Base-by-base conservation (phyloP, 2,888 invertebrate species). In the Elgonia sp. region DNA sequence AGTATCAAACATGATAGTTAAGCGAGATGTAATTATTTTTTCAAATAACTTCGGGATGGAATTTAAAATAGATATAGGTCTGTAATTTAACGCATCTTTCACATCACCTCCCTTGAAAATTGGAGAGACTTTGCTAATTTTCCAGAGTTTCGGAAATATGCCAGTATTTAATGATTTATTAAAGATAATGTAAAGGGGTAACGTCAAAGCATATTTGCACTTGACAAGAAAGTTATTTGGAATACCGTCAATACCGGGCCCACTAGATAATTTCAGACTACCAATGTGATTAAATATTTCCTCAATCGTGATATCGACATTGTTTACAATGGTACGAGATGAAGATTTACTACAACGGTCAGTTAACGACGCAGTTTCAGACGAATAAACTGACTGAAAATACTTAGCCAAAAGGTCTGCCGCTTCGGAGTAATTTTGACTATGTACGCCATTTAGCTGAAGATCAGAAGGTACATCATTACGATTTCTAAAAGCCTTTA, bases 51-150 rank as follows among this genome's bases (percentile, higher is more conserved):
- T 65, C 1, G 63, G 18, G 4, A 39, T n/a, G 3, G 40, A 7
- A 40, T 65, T 65, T 8, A 65, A n/a, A 40, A 65, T 65, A 40
- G 63, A 39, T 9, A 65, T 65, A 0, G 63, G 63, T 65, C 63
- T 39, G 8, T 65, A 65, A 8, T 65, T 65, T 12, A 10, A 5
- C n/a, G 40, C 29, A 29, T 65, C n/a, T 8, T 16, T 3, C 6
- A 4, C 4, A n/a, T 65, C 63, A 40, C 40, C 40, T 9, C 14
- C n/a, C 40, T 65, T 65, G 10, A 18, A 65, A 5, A 62, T 62
- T 5, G 63, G 63, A 12, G 12, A n/a, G 18, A 65, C 18, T 18
- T 7, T 65, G n/a, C 63, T 65, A 40, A 40, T 63, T 65, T 65
- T 39, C 63, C 63, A 40, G 0, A 65, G 14, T 7, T 40, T 18